Conservation (phyloP, 2,113 vertebrate genomes). For the Chloroceryle aenea region DNA sequence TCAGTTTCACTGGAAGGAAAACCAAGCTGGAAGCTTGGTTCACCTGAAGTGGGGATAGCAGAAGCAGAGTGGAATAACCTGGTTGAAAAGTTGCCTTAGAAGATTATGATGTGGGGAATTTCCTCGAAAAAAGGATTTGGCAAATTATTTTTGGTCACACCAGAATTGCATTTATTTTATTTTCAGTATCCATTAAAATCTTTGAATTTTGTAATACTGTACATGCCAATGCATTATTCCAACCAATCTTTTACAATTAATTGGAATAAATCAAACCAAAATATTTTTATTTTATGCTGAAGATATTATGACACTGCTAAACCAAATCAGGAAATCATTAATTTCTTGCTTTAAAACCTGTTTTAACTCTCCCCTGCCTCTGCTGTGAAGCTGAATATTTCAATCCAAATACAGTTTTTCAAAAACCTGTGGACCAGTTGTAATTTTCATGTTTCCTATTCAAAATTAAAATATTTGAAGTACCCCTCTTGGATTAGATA, state of each 20-base stretch:
- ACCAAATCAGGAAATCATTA: neutral
- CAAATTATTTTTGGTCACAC: neutral
- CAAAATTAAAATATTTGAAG: neutral
- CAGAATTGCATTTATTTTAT: neutral
- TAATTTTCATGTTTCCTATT: neutral
- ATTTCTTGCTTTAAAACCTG: neutral
- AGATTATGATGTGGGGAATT: neutral
- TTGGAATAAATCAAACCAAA: neutral
- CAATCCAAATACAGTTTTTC: neutral
- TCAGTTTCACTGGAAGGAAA: neutral
- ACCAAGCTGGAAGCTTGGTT: neutral
- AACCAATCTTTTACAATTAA: neutral
- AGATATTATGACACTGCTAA: neutral
- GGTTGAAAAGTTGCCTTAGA: neutral
- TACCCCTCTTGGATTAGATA: constrained; percentile 19
- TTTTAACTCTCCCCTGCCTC: neutral
- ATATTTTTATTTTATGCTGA: neutral
- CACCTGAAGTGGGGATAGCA: neutral
- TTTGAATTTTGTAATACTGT: neutral
- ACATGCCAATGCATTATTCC: neutral
- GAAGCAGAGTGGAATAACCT: neutral
- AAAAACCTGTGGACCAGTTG: neutral
- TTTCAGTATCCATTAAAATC: no score
- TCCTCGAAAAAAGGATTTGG: neutral
- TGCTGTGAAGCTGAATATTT: neutral